phyloP scores from a whole-genome alignment of 2,113 vertebrate species.

The Theristicus caerulescens region DNA sequence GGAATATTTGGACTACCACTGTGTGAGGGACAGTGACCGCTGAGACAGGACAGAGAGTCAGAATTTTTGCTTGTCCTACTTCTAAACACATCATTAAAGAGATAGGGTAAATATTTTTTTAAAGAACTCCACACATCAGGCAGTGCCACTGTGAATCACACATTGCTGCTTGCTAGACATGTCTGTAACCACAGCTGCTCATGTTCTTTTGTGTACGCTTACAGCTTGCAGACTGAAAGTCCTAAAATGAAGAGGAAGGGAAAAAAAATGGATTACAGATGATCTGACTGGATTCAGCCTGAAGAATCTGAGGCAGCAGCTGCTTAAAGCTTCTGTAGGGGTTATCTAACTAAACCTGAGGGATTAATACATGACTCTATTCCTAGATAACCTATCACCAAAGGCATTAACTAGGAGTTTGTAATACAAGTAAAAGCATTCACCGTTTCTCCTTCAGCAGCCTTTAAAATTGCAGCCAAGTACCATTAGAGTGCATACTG shows the following conservation, averaged over 20 bases:
- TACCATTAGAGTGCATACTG: background rate
- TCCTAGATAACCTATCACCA: slow-evolving; percentile 9
- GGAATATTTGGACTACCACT: background rate
- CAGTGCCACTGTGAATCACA: background rate
- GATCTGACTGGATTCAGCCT: background rate
- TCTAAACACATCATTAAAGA: background rate
- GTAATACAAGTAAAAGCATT: background rate
- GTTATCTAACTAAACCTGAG: slow-evolving; percentile 17
- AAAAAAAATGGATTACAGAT: background rate
- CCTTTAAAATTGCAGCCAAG: background rate
- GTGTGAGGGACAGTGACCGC: background rate
- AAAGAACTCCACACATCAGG: background rate
- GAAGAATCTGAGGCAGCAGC: background rate
- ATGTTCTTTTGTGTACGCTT: background rate
- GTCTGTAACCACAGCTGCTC: background rate
- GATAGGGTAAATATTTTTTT: background rate
- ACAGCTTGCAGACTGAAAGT: background rate
- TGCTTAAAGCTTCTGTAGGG: background rate
- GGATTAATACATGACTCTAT: background rate
- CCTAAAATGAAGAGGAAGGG: background rate
- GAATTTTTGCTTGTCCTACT: background rate
- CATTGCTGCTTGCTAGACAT: background rate
- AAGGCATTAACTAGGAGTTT: background rate
- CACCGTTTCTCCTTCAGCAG: background rate
- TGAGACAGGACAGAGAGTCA: background rate